Evolutionary conservation across 2,797 vertebrate species (phyloP).

Genomic region (Alosa sapidissima): DNA sequence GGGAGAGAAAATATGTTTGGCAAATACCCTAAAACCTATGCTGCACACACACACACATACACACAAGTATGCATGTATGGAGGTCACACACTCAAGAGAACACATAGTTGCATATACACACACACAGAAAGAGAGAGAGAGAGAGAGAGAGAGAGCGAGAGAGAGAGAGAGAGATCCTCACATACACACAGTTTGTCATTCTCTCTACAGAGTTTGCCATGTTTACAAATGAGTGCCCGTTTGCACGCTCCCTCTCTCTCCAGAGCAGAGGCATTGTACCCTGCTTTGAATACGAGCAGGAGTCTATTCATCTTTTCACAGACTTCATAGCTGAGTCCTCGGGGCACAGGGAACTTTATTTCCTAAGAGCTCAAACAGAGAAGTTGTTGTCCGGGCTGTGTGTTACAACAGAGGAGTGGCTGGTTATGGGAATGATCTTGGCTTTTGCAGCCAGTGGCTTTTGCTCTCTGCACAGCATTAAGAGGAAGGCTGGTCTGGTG

Average conservation of each 20-base stretch:
- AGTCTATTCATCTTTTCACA: not conserved
- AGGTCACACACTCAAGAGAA: not conserved
- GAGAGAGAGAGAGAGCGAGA: too few relatives aligned
- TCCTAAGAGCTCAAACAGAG: not conserved
- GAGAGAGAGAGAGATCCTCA: not conserved
- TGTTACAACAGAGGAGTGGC: not conserved
- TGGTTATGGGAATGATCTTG: not conserved
- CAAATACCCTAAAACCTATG: not conserved
- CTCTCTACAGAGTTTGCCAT: not conserved
- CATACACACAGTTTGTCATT: conserved; percentile 3
- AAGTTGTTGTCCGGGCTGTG: not conserved
- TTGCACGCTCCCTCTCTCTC: not conserved
- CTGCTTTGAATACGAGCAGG: not conserved
- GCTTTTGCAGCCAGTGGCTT: not conserved
- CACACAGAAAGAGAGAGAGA: not conserved
- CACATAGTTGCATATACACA: not conserved
- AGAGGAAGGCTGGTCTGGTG: not conserved
- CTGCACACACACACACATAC: not conserved
- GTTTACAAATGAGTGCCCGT: not conserved
- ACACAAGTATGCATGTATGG: not conserved
- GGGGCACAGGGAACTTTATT: not conserved
- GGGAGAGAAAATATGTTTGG: not conserved
- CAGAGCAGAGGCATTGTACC: not conserved
- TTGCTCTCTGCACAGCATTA: not conserved
- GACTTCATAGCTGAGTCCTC: not conserved